These are phyloP conservation scores for Pomacea canaliculata DNA, from an alignment of 2,888 invertebrate species.

Conservation along the genomic window DNA sequence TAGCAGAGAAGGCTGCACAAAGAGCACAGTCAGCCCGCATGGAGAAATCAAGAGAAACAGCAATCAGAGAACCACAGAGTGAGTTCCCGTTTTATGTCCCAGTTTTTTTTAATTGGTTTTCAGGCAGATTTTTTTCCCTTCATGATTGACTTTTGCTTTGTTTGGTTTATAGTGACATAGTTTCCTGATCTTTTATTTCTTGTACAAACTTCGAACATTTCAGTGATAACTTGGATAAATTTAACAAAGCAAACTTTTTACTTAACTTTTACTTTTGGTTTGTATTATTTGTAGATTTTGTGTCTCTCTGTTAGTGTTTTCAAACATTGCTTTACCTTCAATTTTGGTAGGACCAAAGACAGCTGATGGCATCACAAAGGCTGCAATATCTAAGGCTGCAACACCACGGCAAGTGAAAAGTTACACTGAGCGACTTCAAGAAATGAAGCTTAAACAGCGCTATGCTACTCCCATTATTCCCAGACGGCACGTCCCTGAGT, in stretches of 20 bases:
- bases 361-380: constrained; percentile 30
- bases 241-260: no score
- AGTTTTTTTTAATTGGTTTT: no score
- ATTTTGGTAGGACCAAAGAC: constrained; percentile 36
- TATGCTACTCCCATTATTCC: constrained; percentile 54
- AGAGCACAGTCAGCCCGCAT: constrained; percentile 3
- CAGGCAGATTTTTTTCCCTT: no score
- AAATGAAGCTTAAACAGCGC: constrained; percentile 55
- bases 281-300: no score
- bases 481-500: constrained; percentile 29
- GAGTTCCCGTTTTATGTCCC: not conserved
- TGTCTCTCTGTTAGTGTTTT: no score
- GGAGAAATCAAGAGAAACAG: not conserved
- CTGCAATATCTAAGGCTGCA: constrained; percentile 26
- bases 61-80: constrained; percentile 1
- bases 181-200: no score
- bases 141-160: no score
- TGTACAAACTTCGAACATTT: no score
- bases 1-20: constrained; percentile 14
- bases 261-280: no score
- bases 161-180: no score
- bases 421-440: constrained; percentile 63
- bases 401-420: constrained; percentile 57
- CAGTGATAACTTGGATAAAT: no score
- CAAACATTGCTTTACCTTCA: no score